Evolutionary conservation across 2,113 vertebrate genomes (phyloP).

Genomic region (Clarias magur): DNA sequence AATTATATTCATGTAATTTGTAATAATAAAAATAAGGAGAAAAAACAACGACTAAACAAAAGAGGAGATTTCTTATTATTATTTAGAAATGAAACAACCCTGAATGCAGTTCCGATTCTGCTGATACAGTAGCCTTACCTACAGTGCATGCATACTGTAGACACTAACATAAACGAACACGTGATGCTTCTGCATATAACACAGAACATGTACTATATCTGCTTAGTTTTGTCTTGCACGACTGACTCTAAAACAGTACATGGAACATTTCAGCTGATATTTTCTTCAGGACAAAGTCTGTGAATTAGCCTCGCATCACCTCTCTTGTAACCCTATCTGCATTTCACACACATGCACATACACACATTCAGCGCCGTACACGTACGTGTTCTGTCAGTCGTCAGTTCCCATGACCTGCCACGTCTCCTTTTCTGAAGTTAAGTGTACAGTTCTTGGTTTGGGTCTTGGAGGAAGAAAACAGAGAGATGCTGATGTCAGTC

Average conservation of each 20-base stretch:
- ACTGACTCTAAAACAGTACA: neutral
- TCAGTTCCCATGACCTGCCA: constrained; percentile 55
- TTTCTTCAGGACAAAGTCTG: neutral
- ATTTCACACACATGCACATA: constrained; percentile 6
- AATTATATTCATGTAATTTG: no score
- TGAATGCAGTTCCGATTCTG: neutral
- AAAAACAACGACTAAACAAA: neutral
- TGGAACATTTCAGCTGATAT: neutral
- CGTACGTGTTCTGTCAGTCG: constrained; percentile 29
- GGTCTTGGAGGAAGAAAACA: neutral
- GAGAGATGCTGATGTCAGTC: neutral
- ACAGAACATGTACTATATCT: neutral
- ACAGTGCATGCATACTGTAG: neutral
- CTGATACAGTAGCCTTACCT: neutral
- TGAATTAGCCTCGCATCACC: neutral
- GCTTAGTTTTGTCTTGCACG: no score
- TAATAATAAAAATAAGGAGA: no score
- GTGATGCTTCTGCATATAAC: neutral
- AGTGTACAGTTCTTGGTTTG: neutral
- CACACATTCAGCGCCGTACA: constrained; percentile 16
- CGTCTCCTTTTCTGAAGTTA: neutral
- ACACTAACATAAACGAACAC: neutral
- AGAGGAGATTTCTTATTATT: neutral
- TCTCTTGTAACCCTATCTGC: constrained; percentile 4
- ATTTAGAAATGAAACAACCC: neutral